Evolutionary conservation across 2,888 invertebrate genomes (phyloP), one percentile per base, ranked within the genome.

Genomic region (Ichneumon xanthorius): DNA sequence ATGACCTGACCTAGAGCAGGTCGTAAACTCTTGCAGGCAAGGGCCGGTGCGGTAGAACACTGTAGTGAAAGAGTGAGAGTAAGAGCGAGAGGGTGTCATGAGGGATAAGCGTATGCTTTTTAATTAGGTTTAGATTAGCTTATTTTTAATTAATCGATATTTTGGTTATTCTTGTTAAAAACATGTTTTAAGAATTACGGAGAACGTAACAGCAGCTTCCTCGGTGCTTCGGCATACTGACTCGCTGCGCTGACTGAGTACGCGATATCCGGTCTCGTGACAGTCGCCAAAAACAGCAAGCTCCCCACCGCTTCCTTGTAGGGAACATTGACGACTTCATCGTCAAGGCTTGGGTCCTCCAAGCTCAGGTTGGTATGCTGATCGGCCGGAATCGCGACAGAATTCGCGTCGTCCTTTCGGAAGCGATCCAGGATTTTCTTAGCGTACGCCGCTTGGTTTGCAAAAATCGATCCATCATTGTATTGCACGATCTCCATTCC

Each of bases 261-360:
- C 14, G 85, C 61, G 11, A 88, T 87, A 26, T 87, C 87, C 2
- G 87, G 86, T 19, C 88, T 61, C n/a, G 86, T 82, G n/a, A 71
- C 79, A 0, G 76, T 65, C 4, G 88, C 48, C 37, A 88, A 63
- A 26, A 81, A 87, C 33, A 86, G 58, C 11, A 87, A 63, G 37
- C 86, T 86, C 14, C 85, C 87, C 5, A 87, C 73, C 40, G 88
- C 86, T 55, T 87, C 87, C 50, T 71, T 87, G 55, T 87, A 86
- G 1, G 45, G 61, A 6, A 70, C 63, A 4, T 14, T 50, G 22
- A 33, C 4, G 6, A 70, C 63, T n/a, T 61, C 30, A 5, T 11
- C 30, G 7, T 58, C 61, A 4, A n/a, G 19, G 26, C 40, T 53
- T 58, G 58, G 30, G 7, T 37, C 75, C 7, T 50, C 6, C 19